These are phyloP conservation scores for Lasiurus cinereus DNA, from an alignment of 2,113 vertebrate species.

Conservation along the genomic window DNA sequence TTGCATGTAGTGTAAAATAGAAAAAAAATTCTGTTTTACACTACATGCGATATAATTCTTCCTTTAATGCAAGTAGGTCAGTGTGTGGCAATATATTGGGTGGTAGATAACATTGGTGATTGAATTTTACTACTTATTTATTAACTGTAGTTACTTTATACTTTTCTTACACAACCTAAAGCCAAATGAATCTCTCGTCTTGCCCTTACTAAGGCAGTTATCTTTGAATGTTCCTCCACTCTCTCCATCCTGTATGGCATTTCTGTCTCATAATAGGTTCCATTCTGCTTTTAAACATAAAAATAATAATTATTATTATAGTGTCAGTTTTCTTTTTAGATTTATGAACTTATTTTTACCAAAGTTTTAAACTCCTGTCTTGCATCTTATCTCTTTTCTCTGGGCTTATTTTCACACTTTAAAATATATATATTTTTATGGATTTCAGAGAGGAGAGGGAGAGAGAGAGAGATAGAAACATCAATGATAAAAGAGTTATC, in stretches of 20 bases:
- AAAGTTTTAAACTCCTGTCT: not conserved
- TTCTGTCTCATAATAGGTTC: not conserved
- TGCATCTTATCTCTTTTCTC: not conserved
- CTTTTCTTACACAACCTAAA: not conserved
- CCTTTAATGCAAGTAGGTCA: not conserved
- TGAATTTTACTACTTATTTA: not conserved
- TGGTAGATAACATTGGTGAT: not conserved
- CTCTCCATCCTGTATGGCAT: not conserved
- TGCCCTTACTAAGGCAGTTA: not conserved
- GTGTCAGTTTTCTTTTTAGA: not conserved
- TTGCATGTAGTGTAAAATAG: no score
- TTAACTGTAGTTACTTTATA: not conserved
- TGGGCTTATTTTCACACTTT: not conserved
- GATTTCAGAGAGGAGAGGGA: no score
- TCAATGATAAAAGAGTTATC: no score
- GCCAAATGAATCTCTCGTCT: not conserved
- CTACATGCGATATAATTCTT: not conserved
- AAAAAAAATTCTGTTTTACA: not conserved
- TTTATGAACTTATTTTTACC: not conserved
- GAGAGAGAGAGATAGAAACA: no score
- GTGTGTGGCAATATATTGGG: not conserved
- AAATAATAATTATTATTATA: not conserved
- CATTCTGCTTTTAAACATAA: not conserved
- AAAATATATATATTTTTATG: no score
- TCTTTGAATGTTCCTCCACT: not conserved